These are phyloP conservation scores for Takifugu rubripes DNA, from an alignment of 2,797 vertebrate genomes.

Conservation along the genomic window DNA sequence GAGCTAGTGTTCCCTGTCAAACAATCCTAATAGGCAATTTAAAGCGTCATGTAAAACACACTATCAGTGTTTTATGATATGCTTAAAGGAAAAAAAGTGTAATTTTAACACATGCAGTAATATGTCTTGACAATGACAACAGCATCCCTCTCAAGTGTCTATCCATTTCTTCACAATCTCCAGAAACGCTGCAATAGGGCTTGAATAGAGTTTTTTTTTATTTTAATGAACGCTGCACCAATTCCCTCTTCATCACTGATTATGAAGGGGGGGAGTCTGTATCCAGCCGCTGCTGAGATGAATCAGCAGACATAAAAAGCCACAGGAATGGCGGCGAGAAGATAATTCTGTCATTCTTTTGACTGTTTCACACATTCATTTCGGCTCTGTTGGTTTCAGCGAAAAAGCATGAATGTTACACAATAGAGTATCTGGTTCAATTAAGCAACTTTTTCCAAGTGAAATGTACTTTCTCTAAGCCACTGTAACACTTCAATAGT, in stretches of 20 bases:
- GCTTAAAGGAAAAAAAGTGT: slow-evolving; percentile 22
- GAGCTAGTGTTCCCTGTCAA: slow-evolving; percentile 29
- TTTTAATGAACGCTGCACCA: slow-evolving; percentile 60
- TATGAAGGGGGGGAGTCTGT: slow-evolving; percentile 63
- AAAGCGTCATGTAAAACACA: slow-evolving; percentile 21
- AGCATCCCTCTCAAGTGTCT: slow-evolving; percentile 18
- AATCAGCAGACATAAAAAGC: slow-evolving; percentile 60
- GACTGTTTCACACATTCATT: slow-evolving; percentile 59
- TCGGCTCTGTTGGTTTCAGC: slow-evolving; percentile 58
- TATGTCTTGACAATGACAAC: slow-evolving; percentile 12
- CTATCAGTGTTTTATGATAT: slow-evolving; percentile 18
- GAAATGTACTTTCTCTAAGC: slow-evolving; percentile 64
- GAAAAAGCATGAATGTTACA: slow-evolving; percentile 49
- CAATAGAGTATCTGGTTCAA: slow-evolving; percentile 70
- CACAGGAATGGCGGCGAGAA: slow-evolving; percentile 56
- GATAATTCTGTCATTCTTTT: slow-evolving; percentile 63
- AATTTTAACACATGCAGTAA: not conserved
- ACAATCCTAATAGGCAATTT: slow-evolving; percentile 40
- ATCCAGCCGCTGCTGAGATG: slow-evolving; percentile 68
- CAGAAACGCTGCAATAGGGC: slow-evolving; percentile 34
- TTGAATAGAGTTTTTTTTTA: slow-evolving; percentile 45
- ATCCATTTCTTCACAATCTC: slow-evolving; percentile 24
- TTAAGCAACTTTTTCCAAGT: slow-evolving; percentile 68
- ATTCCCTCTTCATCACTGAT: slow-evolving; percentile 64
- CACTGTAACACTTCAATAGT: slow-evolving; percentile 61